Conservation (phyloP, 2,888 invertebrate species). For the Fragum fragum region DNA sequence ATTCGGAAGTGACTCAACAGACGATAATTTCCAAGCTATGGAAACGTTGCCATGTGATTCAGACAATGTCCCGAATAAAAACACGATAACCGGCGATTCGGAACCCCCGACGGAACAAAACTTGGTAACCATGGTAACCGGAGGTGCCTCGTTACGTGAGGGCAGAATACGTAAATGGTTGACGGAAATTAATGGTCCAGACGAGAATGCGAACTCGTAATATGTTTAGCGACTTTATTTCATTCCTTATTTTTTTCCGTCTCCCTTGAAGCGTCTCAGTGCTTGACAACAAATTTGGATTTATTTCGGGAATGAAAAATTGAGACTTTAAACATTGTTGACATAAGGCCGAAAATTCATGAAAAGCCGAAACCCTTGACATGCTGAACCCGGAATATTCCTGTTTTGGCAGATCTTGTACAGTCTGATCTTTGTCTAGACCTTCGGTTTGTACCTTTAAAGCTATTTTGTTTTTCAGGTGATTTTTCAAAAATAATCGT, state of each 20-base stretch:
- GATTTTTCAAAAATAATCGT: too few species aligned
- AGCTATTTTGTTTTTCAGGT: too few species aligned
- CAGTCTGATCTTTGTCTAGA: too few species aligned
- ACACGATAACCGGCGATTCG: slow-evolving; percentile 33
- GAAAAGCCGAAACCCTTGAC: too few species aligned
- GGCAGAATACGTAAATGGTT: slow-evolving; percentile 80
- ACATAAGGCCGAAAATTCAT: too few species aligned
- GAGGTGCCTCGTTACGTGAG: slow-evolving; percentile 66
- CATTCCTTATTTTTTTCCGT: neutral
- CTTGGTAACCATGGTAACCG: slow-evolving; percentile 71
- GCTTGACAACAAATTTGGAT: too few species aligned
- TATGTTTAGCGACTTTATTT: slow-evolving; percentile 3
- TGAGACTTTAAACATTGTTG: too few species aligned
- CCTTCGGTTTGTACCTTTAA: too few species aligned
- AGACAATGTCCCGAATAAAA: slow-evolving; percentile 27
- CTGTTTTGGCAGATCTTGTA: too few species aligned
- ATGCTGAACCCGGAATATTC: too few species aligned
- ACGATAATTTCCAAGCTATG: slow-evolving; percentile 48
- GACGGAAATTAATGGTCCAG: slow-evolving; percentile 73
- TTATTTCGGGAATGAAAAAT: too few species aligned
- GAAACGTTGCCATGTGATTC: slow-evolving; percentile 51
- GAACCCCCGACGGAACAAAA: slow-evolving; percentile 33
- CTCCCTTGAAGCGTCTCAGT: too few species aligned
- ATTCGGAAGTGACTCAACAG: slow-evolving; percentile 63
- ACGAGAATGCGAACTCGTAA: slow-evolving; percentile 55